Evolutionary conservation across 2,888 invertebrate species (phyloP).

Genomic region (Drosophila helvetica): DNA sequence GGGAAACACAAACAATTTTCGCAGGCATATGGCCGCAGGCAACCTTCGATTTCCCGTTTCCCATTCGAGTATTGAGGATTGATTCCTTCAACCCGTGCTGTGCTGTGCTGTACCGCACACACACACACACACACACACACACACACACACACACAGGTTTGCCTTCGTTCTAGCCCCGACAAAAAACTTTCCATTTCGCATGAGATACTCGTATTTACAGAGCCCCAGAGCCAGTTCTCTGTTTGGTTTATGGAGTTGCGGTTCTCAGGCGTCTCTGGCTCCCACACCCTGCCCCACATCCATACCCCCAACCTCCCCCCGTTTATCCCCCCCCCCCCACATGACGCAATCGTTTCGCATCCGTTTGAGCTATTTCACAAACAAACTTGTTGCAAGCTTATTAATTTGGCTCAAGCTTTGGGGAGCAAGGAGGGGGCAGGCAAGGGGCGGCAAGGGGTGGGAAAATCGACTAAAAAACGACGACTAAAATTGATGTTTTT

Average conservation of each 20-base stretch:
- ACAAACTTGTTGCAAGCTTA: constrained; percentile 52
- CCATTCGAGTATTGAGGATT: not conserved
- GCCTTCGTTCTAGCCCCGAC: constrained; percentile 33
- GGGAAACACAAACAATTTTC: too few relatives aligned
- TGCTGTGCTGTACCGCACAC: not conserved
- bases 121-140: too few relatives aligned
- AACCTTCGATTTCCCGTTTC: not conserved
- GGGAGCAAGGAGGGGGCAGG: not conserved
- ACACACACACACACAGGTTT: too few relatives aligned
- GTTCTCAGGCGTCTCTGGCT: constrained; percentile 5
- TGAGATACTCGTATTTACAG: constrained; percentile 28
- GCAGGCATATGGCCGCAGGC: too few relatives aligned
- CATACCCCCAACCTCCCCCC: not conserved
- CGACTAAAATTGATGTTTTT: constrained; percentile 45
- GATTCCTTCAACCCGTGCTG: not conserved
- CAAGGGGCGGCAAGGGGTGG: too few relatives aligned
- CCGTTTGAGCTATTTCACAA: constrained; percentile 50
- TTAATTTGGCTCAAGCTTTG: constrained; percentile 37
- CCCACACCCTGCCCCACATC: constrained; percentile 9
- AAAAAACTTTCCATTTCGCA: constrained; percentile 43
- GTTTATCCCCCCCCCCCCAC: not conserved
- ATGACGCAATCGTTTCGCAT: constrained; percentile 49
- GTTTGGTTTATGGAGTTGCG: constrained; percentile 23
- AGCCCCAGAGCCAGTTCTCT: constrained; percentile 35
- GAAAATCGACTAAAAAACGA: constrained; percentile 35